These are phyloP conservation scores for Drosophila ezoana DNA, from an alignment of 2,888 invertebrate species.

Conservation along the genomic window DNA sequence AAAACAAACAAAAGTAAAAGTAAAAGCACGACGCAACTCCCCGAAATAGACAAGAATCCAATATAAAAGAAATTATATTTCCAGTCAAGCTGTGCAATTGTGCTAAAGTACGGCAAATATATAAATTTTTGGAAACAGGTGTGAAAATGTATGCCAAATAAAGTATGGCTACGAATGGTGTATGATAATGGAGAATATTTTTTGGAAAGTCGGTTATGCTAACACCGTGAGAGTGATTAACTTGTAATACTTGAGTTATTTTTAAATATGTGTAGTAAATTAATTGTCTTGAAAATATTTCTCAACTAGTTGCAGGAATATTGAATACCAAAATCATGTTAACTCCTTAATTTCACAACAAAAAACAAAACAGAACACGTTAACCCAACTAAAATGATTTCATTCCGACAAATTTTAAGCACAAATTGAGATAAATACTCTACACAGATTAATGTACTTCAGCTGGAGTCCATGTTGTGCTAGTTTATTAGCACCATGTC, in stretches of 20 bases:
- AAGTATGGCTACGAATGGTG: background rate
- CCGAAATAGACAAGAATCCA: conserved; percentile 11
- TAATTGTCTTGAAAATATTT: conserved; percentile 4
- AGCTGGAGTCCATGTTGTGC: background rate
- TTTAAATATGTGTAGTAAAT: background rate
- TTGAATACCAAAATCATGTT: too few species aligned
- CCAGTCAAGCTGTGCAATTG: conserved; percentile 43
- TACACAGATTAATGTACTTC: background rate
- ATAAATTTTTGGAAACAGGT: conserved; percentile 3
- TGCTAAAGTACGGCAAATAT: conserved; percentile 42
- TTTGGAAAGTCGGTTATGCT: conserved; percentile 1
- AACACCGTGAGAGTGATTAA: conserved; percentile 19
- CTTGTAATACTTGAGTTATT: conserved; percentile 25
- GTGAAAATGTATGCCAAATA: conserved; percentile 10
- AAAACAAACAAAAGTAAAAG: conserved; percentile 32
- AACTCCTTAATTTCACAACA: too few species aligned
- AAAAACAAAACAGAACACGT: too few species aligned
- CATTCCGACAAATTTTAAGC: background rate
- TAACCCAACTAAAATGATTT: background rate
- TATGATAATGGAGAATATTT: background rate
- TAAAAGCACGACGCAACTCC: conserved; percentile 4
- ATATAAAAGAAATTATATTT: conserved; percentile 1
- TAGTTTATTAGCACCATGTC: conserved; percentile 34
- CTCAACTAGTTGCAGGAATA: too few species aligned
- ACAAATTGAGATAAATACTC: background rate